phyloP scores from a whole-genome alignment of 2,888 invertebrate species.

The Bruchidius siliquastri region DNA sequence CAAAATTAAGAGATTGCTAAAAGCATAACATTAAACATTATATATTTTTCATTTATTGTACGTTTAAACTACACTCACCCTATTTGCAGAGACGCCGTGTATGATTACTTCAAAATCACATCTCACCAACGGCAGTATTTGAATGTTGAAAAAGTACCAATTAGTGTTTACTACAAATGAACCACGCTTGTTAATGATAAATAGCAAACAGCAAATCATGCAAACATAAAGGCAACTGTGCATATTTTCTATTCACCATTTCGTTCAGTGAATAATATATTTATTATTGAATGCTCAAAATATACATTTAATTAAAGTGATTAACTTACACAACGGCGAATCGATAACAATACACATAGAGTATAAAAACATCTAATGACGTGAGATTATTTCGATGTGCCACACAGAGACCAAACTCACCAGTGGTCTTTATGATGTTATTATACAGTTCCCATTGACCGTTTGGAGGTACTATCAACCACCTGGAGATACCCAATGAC shows the following conservation, averaged over 20 bases:
- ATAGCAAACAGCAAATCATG: background rate
- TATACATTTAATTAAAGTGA: background rate
- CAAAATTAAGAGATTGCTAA: no score
- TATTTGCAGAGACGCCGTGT: no score
- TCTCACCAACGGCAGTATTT: no score
- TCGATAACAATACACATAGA: background rate
- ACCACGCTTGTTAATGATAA: background rate
- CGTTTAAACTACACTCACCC: no score
- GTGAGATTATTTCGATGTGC: background rate
- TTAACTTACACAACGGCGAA: background rate
- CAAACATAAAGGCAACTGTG: background rate
- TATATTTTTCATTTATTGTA: no score
- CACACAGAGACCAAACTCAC: background rate
- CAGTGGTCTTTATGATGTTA: background rate
- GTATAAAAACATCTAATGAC: background rate
- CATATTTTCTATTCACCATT: background rate
- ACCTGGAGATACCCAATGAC: slow-evolving; percentile 39
- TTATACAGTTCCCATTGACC: background rate
- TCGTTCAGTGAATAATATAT: no score
- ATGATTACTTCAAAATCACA: no score
- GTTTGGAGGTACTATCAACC: slow-evolving; percentile 28
- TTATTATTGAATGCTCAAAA: background rate
- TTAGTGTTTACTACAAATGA: background rate
- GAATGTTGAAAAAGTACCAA: no score
- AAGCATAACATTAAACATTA: no score